These are phyloP conservation scores for Anser brachyrhynchus DNA, from an alignment of 2,113 vertebrate species.

Conservation along the genomic window DNA sequence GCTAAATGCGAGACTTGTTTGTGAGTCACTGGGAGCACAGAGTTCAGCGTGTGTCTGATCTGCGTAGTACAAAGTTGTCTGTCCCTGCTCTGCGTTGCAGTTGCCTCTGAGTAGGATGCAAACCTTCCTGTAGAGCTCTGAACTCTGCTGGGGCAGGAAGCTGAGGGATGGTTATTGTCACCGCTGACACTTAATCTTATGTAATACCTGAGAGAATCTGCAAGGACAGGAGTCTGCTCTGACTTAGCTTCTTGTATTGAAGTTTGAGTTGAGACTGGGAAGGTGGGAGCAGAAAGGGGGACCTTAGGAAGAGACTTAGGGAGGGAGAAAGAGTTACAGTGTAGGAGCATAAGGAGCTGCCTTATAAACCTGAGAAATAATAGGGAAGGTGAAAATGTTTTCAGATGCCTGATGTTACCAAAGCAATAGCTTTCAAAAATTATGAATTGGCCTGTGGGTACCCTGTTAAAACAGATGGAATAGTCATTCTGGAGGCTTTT, in stretches of 20 bases:
- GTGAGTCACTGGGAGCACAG: rapidly evolving
- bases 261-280: not conserved
- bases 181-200: not conserved
- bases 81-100: not conserved
- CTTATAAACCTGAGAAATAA: not conserved
- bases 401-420: not conserved
- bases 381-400: not conserved
- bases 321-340: not conserved
- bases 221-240: not conserved
- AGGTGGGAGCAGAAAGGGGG: rapidly evolving
- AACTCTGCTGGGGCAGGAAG: not conserved
- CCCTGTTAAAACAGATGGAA: not conserved
- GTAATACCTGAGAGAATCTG: not conserved
- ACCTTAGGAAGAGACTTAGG: not conserved
- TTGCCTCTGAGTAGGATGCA: not conserved
- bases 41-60: not conserved
- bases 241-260: not conserved
- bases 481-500: not conserved
- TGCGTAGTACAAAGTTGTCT: not conserved
- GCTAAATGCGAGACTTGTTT: rapidly evolving
- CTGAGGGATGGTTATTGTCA: rapidly evolving
- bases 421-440: not conserved
- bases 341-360: not conserved
- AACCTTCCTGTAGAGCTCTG: not conserved
- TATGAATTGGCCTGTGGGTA: not conserved